Conservation (phyloP, 2,888 invertebrate species). For the Drosophila koepferae region DNA sequence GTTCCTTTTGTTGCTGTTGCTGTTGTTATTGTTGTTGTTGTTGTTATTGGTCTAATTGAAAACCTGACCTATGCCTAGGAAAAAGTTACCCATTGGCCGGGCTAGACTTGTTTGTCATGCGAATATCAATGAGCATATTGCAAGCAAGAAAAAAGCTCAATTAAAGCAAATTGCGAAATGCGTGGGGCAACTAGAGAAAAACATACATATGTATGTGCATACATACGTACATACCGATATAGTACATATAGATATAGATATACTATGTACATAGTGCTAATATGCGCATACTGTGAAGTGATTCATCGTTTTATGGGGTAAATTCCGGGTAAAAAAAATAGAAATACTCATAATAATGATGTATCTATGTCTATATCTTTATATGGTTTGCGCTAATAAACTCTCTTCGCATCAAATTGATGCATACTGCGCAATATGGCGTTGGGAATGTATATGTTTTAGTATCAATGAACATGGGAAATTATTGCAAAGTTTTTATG, state of each 20-base stretch:
- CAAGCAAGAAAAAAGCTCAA: constrained; percentile 32
- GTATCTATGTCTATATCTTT: not conserved
- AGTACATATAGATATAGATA: too few species aligned
- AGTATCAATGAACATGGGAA: not conserved
- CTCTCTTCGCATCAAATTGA: not conserved
- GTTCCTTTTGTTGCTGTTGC: not conserved
- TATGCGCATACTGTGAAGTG: constrained; percentile 1
- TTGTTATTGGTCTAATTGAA: constrained; percentile 64
- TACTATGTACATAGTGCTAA: not conserved
- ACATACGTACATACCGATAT: not conserved
- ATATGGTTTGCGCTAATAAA: not conserved
- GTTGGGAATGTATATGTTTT: not conserved
- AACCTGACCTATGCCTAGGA: constrained; percentile 70
- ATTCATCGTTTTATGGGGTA: not conserved
- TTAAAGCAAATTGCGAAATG: constrained; percentile 35
- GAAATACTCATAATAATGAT: constrained; percentile 3
- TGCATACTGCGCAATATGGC: not conserved
- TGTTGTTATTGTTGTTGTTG: not conserved
- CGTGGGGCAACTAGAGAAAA: not conserved
- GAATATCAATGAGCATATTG: constrained; percentile 12
- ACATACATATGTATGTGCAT: not conserved
- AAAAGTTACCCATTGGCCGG: constrained; percentile 17
- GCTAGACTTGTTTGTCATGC: constrained; percentile 15
- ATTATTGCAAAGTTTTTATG: not conserved
- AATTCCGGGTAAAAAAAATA: not conserved